These are phyloP conservation scores for Chymomyza amoena DNA, from an alignment of 2,888 invertebrate species.

Conservation along the genomic window DNA sequence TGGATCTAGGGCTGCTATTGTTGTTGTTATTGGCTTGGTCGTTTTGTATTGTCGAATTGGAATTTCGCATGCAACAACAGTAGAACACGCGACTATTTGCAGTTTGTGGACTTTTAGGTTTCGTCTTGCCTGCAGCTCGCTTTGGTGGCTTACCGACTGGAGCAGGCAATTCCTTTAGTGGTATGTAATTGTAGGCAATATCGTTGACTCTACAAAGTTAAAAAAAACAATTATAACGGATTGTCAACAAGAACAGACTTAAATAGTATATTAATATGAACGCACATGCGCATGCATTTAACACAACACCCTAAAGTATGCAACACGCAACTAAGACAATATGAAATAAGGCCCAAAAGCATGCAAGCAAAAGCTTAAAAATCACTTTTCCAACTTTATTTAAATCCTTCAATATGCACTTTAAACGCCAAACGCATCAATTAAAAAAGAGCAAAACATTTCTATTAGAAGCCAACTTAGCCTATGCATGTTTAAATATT, in stretches of 20 bases:
- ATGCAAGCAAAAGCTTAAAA: constrained; percentile 22
- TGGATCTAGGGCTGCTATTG: background rate
- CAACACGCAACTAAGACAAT: background rate
- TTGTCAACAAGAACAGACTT: background rate
- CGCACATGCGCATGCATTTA: background rate
- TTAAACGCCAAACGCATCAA: no score
- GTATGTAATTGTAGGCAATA: constrained; percentile 3
- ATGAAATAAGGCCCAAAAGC: constrained; percentile 33
- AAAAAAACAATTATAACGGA: background rate
- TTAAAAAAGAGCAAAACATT: background rate
- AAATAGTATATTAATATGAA: background rate
- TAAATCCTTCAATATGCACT: background rate
- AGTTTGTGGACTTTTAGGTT: background rate
- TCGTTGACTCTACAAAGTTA: constrained; percentile 7
- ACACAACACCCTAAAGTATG: constrained; percentile 3
- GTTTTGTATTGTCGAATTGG: constrained; percentile 27
- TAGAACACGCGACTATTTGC: constrained; percentile 27
- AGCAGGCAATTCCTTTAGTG: background rate
- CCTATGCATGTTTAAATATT: background rate
- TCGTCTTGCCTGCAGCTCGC: background rate
- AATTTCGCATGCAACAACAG: constrained; percentile 56
- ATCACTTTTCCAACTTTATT: background rate
- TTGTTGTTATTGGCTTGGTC: constrained; percentile 7
- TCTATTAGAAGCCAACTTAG: background rate
- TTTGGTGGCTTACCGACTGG: background rate